Conservation (phyloP, 1,140 invertebrate species). For the Cataglyphis hispanica region DNA sequence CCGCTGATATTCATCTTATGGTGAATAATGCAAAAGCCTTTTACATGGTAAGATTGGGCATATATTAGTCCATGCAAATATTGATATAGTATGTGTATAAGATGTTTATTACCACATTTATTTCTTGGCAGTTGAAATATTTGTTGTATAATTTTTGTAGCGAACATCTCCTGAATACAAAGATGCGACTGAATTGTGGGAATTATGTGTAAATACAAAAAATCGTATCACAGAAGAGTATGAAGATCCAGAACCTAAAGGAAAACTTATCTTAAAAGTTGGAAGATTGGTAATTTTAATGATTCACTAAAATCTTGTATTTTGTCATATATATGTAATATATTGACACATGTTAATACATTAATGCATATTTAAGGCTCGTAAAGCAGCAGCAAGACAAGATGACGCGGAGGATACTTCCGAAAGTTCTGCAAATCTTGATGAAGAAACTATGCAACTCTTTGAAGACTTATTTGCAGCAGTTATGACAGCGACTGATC, state of each 20-base stretch:
- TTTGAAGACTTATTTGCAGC: slow-evolving; percentile 94
- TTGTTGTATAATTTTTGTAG: slow-evolving; percentile 81
- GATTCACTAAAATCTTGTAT: neutral
- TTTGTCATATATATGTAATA: neutral
- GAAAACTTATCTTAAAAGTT: slow-evolving; percentile 88
- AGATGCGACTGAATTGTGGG: slow-evolving; percentile 97
- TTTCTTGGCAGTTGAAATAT: neutral
- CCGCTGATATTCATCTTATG: slow-evolving; percentile 94
- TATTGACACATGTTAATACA: neutral
- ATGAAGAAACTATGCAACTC: slow-evolving; percentile 90
- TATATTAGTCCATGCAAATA: slow-evolving; percentile 32
- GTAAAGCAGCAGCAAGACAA: slow-evolving; percentile 84
- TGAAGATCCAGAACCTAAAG: slow-evolving; percentile 87
- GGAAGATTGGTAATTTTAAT: slow-evolving; percentile 84
- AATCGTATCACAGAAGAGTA: slow-evolving; percentile 86
- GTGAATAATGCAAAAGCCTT: slow-evolving; percentile 97
- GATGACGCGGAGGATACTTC: slow-evolving; percentile 89
- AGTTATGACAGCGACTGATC: slow-evolving; percentile 92
- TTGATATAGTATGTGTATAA: neutral
- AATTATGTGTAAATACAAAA: slow-evolving; percentile 89
- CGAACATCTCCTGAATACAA: slow-evolving; percentile 94
- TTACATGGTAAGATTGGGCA: slow-evolving; percentile 90
- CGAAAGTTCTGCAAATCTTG: slow-evolving; percentile 90
- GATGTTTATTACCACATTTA: slow-evolving; percentile 11
- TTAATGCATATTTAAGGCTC: slow-evolving; percentile 76